phyloP scores from a whole-genome alignment of 2,113 vertebrate genomes.

The Phalacrocorax aristotelis region DNA sequence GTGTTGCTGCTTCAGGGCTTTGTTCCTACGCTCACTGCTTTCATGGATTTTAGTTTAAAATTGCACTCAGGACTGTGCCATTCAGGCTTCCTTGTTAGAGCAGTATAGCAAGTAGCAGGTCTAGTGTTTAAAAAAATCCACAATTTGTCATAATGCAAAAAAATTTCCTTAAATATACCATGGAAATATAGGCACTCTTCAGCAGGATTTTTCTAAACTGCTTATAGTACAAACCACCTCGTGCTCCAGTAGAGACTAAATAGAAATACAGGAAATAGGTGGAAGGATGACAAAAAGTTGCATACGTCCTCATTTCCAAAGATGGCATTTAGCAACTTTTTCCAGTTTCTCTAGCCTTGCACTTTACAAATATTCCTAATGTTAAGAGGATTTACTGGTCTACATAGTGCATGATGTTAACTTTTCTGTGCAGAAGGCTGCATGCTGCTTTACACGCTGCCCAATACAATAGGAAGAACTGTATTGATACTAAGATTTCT shows the following conservation, averaged over 20 bases:
- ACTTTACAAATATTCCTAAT: background rate
- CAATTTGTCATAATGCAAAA: background rate
- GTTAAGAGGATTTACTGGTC: background rate
- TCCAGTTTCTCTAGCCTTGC: background rate
- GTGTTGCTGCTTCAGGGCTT: background rate
- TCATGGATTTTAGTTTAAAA: background rate
- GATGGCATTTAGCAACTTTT: background rate
- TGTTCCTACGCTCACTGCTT: background rate
- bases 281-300: background rate
- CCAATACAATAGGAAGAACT: background rate
- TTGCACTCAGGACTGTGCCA: background rate
- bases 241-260: background rate
- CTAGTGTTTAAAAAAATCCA: background rate
- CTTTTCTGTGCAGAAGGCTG: background rate
- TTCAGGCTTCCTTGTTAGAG: background rate
- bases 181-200: background rate
- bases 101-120: background rate
- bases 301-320: background rate
- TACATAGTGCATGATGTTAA: background rate
- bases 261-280: background rate
- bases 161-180: background rate
- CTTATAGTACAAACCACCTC: background rate
- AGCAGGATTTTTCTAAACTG: background rate
- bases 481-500: background rate
- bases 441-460: background rate